These are phyloP conservation scores for Microctenopoma stevenorrisi DNA, from an alignment of 2,797 vertebrate genomes.

Conservation along the genomic window DNA sequence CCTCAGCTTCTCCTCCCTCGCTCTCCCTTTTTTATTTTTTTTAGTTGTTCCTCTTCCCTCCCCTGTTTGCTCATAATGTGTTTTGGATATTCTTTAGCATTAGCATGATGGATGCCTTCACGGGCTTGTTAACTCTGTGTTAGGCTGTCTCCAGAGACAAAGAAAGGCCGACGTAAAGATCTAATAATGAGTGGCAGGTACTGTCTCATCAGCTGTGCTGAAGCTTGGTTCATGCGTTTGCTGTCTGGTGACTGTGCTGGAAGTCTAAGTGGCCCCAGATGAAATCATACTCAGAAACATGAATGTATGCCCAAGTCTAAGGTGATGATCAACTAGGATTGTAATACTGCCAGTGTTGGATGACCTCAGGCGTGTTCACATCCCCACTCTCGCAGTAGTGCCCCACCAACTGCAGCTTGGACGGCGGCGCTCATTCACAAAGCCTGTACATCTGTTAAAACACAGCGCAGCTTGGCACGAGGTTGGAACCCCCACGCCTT, in stretches of 20 bases:
- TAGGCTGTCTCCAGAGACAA: constrained; percentile 1
- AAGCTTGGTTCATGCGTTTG: too few relatives aligned
- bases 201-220: too few relatives aligned
- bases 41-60: constrained; percentile 47
- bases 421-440: constrained; percentile 32
- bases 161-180: constrained; percentile 17
- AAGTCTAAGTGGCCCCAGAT: background rate
- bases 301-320: too few relatives aligned
- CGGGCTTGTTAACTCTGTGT: constrained; percentile 32
- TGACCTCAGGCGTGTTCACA: constrained; percentile 7
- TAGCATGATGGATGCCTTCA: constrained; percentile 44
- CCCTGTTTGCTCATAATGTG: constrained; percentile 38
- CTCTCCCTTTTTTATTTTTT: constrained; percentile 7
- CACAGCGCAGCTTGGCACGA: constrained; percentile 2
- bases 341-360: background rate
- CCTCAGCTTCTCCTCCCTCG: constrained; percentile 13
- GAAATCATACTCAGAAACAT: background rate
- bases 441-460: constrained; percentile 60
- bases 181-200: constrained; percentile 4
- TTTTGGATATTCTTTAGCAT: constrained; percentile 43
- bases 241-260: too few relatives aligned
- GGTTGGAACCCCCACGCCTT: constrained; percentile 14
- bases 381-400: background rate
- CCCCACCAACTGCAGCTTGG: constrained; percentile 32
- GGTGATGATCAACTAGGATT: background rate